These are phyloP conservation scores for Amiota mariae DNA, from an alignment of 2,888 invertebrate genomes.

Conservation along the genomic window DNA sequence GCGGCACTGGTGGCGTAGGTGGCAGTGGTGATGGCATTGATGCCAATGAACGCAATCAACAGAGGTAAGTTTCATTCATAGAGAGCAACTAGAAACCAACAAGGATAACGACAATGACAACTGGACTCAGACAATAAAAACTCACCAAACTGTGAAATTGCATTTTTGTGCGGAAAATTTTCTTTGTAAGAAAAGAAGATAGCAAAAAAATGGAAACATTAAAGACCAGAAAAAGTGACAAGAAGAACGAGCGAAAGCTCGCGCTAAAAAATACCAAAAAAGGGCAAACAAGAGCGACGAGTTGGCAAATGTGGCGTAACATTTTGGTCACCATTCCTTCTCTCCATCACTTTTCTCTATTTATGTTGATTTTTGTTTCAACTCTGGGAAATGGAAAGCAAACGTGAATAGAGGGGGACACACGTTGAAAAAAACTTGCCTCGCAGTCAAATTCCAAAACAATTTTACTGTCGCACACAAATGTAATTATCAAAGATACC, in stretches of 20 bases:
- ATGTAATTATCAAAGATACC: conserved; percentile 58
- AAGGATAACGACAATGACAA: conserved; percentile 25
- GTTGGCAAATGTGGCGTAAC: conserved; percentile 9
- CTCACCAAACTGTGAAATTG: conserved; percentile 68
- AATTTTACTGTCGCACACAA: conserved; percentile 44
- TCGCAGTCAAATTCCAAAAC: conserved; percentile 29
- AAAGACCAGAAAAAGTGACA: neutral
- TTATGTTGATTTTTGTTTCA: conserved; percentile 62
- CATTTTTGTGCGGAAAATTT: conserved; percentile 57
- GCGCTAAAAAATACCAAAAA: conserved; percentile 60
- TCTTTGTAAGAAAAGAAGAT: neutral
- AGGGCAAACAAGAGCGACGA: neutral
- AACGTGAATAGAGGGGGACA: neutral
- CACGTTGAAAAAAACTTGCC: conserved; percentile 18
- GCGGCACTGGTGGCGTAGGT: conserved; percentile 44
- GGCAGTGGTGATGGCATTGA: conserved; percentile 42
- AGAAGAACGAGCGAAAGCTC: conserved; percentile 47
- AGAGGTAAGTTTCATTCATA: conserved; percentile 62
- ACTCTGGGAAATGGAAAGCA: conserved; percentile 21
- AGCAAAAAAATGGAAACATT: neutral
- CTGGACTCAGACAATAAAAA: conserved; percentile 58
- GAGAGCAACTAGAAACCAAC: conserved; percentile 21
- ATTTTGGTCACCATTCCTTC: neutral
- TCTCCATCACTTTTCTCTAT: conserved; percentile 53
- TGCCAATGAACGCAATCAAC: conserved; percentile 63